These are phyloP conservation scores for chimpanzee (Pan troglodytes) DNA, from an alignment of 2,113 vertebrate genomes.

Conservation along the genomic window NHGRI_mPanTro3-v2.1_pri NC_072413.2:94143001-94143500, in stretches of 20 bases:
- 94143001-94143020: accelerated
- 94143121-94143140: background rate
- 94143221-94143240: background rate
- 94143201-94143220: too few relatives aligned
- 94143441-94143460: background rate
- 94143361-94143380: background rate
- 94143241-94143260: background rate
- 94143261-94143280: background rate
- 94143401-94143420: background rate
- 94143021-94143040: background rate
- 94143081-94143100: background rate
- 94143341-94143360: background rate
- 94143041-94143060: background rate
- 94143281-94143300: too few relatives aligned
- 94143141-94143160: background rate
- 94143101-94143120: too few relatives aligned
- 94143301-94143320: background rate
- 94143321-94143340: background rate
- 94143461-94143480: background rate
- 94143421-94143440: background rate
- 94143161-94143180: background rate
- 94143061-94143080: background rate
- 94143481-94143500: background rate
- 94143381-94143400: background rate
- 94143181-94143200: background rate